Evolutionary conservation across 2,888 invertebrate species (phyloP).

Genomic region (Campaea margaritaria): DNA sequence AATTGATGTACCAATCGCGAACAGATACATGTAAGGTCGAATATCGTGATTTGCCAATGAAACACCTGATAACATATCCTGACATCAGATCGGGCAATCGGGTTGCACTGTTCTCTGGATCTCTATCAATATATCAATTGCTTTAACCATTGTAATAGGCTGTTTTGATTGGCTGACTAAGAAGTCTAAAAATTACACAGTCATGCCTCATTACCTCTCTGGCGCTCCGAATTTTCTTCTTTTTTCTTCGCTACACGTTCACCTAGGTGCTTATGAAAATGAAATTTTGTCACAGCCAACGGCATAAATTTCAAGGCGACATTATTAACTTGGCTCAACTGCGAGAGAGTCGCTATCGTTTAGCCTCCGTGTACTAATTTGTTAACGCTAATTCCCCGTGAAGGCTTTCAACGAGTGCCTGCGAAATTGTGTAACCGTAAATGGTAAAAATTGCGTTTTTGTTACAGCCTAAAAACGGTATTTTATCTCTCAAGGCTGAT

Average conservation of each 20-base stretch:
- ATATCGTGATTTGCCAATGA: conserved; percentile 13
- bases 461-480: conserved; percentile 39
- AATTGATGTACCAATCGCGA: conserved; percentile 31
- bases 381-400: conserved; percentile 42
- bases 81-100: too few relatives aligned
- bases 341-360: conserved; percentile 25
- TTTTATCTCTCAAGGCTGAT: conserved; percentile 15
- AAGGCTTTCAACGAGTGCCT: conserved; percentile 40
- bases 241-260: too few relatives aligned
- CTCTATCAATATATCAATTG: too few relatives aligned
- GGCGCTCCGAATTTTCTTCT: too few relatives aligned
- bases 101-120: too few relatives aligned
- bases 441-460: conserved; percentile 25
- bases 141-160: too few relatives aligned
- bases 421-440: conserved; percentile 34
- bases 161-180: too few relatives aligned
- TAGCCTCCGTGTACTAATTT: conserved; percentile 39
- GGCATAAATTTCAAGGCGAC: conserved; percentile 21
- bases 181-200: too few relatives aligned
- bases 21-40: conserved; percentile 16
- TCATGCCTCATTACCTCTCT: too few relatives aligned
- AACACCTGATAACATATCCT: not conserved
- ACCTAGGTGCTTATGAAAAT: not conserved
- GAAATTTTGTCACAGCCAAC: conserved; percentile 13
- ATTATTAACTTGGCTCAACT: conserved; percentile 23